These are phyloP conservation scores for Pseudanteris insignis DNA, from an alignment of 2,888 invertebrate species.

Conservation along the genomic window DNA sequence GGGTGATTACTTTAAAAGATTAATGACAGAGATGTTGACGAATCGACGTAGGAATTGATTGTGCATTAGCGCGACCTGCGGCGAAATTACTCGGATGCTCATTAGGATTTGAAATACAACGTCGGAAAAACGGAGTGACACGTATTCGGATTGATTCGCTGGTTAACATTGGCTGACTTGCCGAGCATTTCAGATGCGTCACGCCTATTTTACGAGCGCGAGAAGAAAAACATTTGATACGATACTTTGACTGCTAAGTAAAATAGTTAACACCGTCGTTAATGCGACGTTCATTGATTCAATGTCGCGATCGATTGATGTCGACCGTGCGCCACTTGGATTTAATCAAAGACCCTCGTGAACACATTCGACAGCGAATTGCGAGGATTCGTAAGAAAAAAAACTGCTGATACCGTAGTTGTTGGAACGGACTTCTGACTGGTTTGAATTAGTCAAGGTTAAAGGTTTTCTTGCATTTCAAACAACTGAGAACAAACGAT, in stretches of 20 bases:
- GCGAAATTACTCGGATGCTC: constrained; percentile 18
- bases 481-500: no score
- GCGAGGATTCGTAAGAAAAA: no score
- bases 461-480: no score
- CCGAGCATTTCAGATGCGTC: constrained; percentile 13
- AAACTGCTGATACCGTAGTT: no score
- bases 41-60: constrained; percentile 5
- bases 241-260: no score
- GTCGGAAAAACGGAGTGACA: constrained; percentile 16
- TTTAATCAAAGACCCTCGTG: no score
- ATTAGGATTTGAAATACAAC: constrained; percentile 20
- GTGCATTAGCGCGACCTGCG: constrained; percentile 3
- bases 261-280: no score
- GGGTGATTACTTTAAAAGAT: constrained; percentile 6
- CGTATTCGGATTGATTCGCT: constrained; percentile 11
- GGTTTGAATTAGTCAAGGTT: no score
- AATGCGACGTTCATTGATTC: constrained; percentile 11
- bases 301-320: no score
- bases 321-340: no score
- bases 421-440: no score
- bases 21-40: constrained; percentile 8
- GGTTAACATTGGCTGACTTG: constrained; percentile 25
- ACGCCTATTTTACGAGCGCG: constrained; percentile 6
- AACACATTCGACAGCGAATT: no score
- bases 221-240: background rate